Evolutionary conservation across 2,888 invertebrate genomes (phyloP), one percentile per base, ranked within the genome.

Genomic region (Melipona beecheii): DNA sequence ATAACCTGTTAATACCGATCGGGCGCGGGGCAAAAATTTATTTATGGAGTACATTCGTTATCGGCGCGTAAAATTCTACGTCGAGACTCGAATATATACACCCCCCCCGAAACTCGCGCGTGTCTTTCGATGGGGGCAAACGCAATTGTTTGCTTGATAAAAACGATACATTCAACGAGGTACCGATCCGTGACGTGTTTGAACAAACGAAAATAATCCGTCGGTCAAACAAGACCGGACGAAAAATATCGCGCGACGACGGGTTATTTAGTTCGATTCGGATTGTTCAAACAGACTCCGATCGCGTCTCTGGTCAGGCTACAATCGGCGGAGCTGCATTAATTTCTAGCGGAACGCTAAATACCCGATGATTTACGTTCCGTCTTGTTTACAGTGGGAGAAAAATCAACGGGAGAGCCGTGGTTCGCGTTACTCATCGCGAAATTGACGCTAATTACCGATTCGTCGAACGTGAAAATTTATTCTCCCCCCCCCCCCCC

Each of bases 1-100:
- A 92, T 92, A 92, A 91, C 90, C 89, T 90, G 91, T 91, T 92
- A 93, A 93, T 92, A 92, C 91, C 90, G 9, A 27, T 27, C 71
- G 71, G 11, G 11, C 21, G 5, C 43, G 15, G 11, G 9, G 4
- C 27, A 65, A 75, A 66, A 65, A 56, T 75, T 49, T 75, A 75
- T 75, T 65, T 66, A 75, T 66, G 56, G 21, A 43, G 54, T 27
- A 24, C 74, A 54, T 74, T 74, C 52, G 74, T 74, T 74, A 74
- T 56, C 74, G 17, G 27, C 6, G 21, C 27, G 49, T 50, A 1
- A 62, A 73, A 60, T 27, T 43, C 15, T 15, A 36, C 19, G 21
- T 19, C 43, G n/a, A 17, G 24, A 15, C 19, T 19, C 64, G n/a
- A 19, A 15, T 5, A 11, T 31, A 27, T 27, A 9, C 17, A 19